A percentile compares a stretch with the other conserved stretches of the same genome.
Conservation (phyloP, 2,113 vertebrate genomes). For the Clinocottus analis region DNA sequence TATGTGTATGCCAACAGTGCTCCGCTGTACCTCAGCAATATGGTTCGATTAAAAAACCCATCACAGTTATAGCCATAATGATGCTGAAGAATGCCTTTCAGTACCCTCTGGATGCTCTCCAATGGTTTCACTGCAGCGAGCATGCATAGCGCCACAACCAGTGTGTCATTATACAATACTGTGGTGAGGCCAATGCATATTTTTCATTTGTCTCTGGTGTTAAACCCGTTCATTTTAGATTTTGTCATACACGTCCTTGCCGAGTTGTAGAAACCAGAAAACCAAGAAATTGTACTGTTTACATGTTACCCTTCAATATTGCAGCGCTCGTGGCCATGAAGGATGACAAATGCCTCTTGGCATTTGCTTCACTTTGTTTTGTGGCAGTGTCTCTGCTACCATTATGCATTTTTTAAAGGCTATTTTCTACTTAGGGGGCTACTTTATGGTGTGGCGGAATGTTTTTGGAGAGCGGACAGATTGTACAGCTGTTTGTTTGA, state of each 20-base stretch:
- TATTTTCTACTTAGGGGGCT: constrained; percentile 68
- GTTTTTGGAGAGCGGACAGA: constrained; percentile 51
- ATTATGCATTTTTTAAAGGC: constrained; percentile 74
- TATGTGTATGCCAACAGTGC: constrained; percentile 18
- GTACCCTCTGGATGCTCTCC: constrained; percentile 62
- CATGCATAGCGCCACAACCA: constrained; percentile 68
- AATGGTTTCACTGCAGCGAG: constrained; percentile 67
- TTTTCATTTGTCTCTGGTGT: constrained; percentile 84
- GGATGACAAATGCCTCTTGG: constrained; percentile 79
- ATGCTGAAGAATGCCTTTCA: constrained; percentile 43
- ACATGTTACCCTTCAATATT: constrained; percentile 83
- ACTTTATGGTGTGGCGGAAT: constrained; percentile 66
- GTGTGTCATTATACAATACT: constrained; percentile 84
- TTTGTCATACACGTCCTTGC: constrained; percentile 81
- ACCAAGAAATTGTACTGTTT: constrained; percentile 85
- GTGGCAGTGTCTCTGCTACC: constrained; percentile 71
- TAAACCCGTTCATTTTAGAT: constrained; percentile 83
- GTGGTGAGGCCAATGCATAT: constrained; percentile 80
- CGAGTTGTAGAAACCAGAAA: constrained; percentile 83
- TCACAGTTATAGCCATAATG: constrained; percentile 20
- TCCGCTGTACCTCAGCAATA: constrained; percentile 15
- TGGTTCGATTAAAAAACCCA: constrained; percentile 8
- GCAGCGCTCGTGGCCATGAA: constrained; percentile 71
- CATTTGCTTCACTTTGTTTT: constrained; percentile 76
- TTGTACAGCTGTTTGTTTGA: constrained; percentile 71